Conservation (phyloP, 2,113 vertebrate species). For the Chloropsis hardwickii region DNA sequence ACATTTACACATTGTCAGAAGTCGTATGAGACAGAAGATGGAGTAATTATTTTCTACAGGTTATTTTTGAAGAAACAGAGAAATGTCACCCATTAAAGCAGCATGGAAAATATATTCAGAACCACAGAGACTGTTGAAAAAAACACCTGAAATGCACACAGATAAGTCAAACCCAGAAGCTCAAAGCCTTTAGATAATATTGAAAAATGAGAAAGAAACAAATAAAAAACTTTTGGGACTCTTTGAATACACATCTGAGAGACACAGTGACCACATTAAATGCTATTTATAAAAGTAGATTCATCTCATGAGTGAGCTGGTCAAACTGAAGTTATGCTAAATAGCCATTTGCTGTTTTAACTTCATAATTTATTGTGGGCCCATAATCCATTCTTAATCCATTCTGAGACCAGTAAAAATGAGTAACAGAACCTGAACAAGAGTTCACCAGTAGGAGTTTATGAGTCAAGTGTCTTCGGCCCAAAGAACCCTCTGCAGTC, state of each 20-base stretch:
- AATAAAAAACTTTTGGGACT: neutral
- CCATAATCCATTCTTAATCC: neutral
- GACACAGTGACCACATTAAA: neutral
- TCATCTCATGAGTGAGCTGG: neutral
- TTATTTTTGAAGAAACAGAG: neutral
- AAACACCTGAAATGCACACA: neutral
- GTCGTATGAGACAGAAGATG: neutral
- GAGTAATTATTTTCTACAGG: conserved; percentile 27
- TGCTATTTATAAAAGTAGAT: neutral
- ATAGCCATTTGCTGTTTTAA: neutral
- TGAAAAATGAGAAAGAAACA: neutral
- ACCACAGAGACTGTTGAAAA: neutral
- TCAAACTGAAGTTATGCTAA: neutral
- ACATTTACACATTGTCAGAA: conserved; percentile 44
- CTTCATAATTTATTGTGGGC: neutral
- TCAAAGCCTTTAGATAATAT: neutral
- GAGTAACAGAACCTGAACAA: neutral
- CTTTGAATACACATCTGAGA: neutral
- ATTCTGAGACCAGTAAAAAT: neutral
- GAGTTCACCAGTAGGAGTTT: neutral
- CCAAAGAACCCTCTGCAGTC: neutral
- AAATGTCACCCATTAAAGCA: conserved; percentile 11
- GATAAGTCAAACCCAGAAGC: neutral
- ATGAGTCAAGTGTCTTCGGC: neutral
- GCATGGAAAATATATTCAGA: neutral